Conservation (phyloP, 2,797 vertebrate genomes). For the Petrocephalus schoutedeni region DNA sequence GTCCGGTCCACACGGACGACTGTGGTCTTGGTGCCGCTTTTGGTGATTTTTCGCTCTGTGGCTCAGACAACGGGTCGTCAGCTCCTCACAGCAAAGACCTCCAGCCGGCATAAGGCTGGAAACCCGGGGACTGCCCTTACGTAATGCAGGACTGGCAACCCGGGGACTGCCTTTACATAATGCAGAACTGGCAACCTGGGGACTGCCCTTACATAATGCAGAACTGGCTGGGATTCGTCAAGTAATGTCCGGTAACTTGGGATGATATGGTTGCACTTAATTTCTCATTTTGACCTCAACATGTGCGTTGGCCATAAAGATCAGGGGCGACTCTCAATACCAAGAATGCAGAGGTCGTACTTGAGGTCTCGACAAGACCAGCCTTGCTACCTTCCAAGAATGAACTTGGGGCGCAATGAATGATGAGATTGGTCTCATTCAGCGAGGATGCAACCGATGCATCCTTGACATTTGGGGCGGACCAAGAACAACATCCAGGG, state of each 20-base stretch:
- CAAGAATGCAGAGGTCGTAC: too few species aligned
- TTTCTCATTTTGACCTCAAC: neutral
- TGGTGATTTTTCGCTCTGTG: constrained; percentile 6
- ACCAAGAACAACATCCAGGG: too few species aligned
- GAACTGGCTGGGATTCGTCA: neutral
- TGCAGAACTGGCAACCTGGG: neutral
- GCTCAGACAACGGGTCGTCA: neutral
- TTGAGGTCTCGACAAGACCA: too few species aligned
- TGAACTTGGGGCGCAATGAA: too few species aligned
- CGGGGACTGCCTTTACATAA: neutral
- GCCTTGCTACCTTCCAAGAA: too few species aligned
- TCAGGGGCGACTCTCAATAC: neutral
- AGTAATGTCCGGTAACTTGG: neutral
- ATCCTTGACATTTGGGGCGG: too few species aligned
- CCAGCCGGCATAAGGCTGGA: neutral
- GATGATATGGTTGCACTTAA: neutral
- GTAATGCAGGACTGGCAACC: neutral
- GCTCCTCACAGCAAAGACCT: neutral
- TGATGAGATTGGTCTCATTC: too few species aligned
- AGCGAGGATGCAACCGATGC: too few species aligned
- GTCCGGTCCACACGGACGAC: neutral
- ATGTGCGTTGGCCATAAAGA: neutral
- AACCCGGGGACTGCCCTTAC: neutral
- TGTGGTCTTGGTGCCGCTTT: neutral
- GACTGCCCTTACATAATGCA: neutral